A percentile compares a stretch with the other conserved stretches of the same genome.
Evolutionary conservation across 2,797 vertebrate genomes (phyloP).

Genomic region (Melanotaenia pygmaea): DNA sequence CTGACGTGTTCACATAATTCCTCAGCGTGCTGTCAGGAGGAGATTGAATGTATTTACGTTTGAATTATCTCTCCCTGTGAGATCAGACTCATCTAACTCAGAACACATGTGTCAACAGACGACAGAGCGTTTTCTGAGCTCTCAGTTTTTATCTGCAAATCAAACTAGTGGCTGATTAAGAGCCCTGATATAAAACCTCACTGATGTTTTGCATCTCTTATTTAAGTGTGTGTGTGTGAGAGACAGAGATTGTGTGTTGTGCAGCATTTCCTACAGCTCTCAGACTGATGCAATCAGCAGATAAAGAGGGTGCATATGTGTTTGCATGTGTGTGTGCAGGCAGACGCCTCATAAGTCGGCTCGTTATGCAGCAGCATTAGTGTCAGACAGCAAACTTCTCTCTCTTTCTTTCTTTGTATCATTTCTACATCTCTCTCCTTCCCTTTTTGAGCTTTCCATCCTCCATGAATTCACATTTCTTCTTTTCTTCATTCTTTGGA

Average conservation of each 20-base stretch:
- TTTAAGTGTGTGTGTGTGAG: constrained; percentile 20
- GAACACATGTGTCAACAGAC: constrained; percentile 26
- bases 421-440: neutral
- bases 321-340: constrained; percentile 6
- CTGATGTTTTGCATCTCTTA: constrained; percentile 27
- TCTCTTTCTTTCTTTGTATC: neutral
- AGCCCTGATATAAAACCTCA: constrained; percentile 50
- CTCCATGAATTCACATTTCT: neutral
- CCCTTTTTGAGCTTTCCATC: constrained; percentile 16
- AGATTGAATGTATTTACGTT: constrained; percentile 9
- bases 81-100: constrained; percentile 17
- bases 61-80: neutral
- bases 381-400: constrained; percentile 30
- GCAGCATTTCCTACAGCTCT: constrained; percentile 57
- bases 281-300: constrained; percentile 72
- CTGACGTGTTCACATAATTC: neutral
- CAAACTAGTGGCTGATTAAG: constrained; percentile 58
- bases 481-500: constrained; percentile 2
- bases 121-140: constrained; percentile 19
- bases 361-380: constrained; percentile 61
- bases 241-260: constrained; percentile 32
- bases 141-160: constrained; percentile 57
- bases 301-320: constrained; percentile 49
- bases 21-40: neutral
- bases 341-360: constrained; percentile 52